Conservation (phyloP, 37 sponge, comb jelly and placozoan species). For the Crambe crambe region DNA sequence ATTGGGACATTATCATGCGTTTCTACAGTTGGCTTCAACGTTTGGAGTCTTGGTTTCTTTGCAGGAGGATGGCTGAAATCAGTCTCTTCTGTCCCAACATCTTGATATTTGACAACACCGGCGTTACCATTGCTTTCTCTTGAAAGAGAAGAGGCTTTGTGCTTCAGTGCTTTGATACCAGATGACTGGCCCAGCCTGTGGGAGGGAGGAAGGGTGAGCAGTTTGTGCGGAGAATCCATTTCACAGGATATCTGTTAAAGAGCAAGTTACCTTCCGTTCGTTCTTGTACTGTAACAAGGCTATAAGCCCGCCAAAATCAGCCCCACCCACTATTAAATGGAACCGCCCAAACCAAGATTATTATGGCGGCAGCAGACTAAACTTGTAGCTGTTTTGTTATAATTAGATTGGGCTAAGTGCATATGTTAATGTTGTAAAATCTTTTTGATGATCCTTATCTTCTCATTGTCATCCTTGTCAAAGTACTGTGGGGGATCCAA, state of each 20-base stretch:
- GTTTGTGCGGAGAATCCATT: neutral
- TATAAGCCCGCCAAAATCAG: too few species aligned
- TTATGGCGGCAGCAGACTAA: neutral
- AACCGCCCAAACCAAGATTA: too few species aligned
- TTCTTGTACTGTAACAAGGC: too few species aligned
- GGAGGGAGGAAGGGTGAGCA: conserved; percentile 10
- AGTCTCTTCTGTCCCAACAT: neutral
- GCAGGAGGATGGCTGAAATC: conserved; percentile 13
- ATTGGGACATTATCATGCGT: conserved; percentile 19
- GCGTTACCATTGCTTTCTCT: neutral
- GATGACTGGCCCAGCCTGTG: conserved; percentile 19
- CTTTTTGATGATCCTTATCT: conserved; percentile 40
- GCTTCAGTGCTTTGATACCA: neutral
- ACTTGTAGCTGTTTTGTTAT: neutral
- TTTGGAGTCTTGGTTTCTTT: conserved; percentile 7
- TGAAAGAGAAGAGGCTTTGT: neutral
- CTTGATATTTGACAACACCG: neutral
- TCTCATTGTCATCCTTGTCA: conserved; percentile 38
- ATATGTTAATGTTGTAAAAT: conserved; percentile 39
- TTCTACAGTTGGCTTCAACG: neutral
- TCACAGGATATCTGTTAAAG: too few species aligned
- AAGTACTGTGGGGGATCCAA: conserved; percentile 36
- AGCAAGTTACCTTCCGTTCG: too few species aligned
- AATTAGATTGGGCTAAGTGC: neutral
- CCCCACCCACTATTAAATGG: too few species aligned